Evolutionary conservation across 64 coral and sea anemone species (phyloP), one percentile per base, ranked within the genome.

Genomic region (Pachyseris speciosa): DNA sequence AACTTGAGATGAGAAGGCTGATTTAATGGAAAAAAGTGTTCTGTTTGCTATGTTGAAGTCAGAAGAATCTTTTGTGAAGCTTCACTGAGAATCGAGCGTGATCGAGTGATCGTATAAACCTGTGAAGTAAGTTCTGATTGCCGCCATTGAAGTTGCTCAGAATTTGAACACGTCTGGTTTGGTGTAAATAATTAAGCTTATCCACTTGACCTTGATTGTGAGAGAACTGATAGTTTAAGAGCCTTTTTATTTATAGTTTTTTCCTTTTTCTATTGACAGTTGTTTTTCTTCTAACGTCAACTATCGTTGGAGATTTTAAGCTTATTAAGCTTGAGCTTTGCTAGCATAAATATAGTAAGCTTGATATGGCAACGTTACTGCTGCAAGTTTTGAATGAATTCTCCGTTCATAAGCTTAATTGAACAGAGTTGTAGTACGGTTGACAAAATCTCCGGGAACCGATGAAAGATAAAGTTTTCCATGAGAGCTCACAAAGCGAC

Each of bases 401-500:
- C 47, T 49, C 47, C 47, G 15, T 49, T 0, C 15, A 49, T 49
- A 49, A 49, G 1, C 47, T 33, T 7, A 40, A 37, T 40, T 38
- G 19, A 20, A 1, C 19, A 24, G n/a, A n/a, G 16, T 8, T 19
- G 75, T 32, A 13, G 7, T 32, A 17, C 26, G 16, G 24, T 51
- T 20, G 43, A 19, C 17, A 32, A 49, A 30, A 22, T 39, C 29
- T 41, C 32, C 31, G 40, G 52, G 36, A 81, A 59, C 53, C 33
- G 55, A 81, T 81, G 77, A 81, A 81, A 81, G 77, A 81, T 26
- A 79, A 81, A 60, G 52, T 60, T 59, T n/a, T 61, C 29, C 77
- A 81, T 61, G 77, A 60, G 15, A 81, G 77, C 77, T 81, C 77
- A 39, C 77, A 81, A 81, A 81, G 77, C 22, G 77, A 81, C 11